A percentile compares a stretch with the other conserved stretches of the same genome.
Evolutionary conservation across 2,888 invertebrate genomes (phyloP).

Genomic region (Nemurella pictetii): DNA sequence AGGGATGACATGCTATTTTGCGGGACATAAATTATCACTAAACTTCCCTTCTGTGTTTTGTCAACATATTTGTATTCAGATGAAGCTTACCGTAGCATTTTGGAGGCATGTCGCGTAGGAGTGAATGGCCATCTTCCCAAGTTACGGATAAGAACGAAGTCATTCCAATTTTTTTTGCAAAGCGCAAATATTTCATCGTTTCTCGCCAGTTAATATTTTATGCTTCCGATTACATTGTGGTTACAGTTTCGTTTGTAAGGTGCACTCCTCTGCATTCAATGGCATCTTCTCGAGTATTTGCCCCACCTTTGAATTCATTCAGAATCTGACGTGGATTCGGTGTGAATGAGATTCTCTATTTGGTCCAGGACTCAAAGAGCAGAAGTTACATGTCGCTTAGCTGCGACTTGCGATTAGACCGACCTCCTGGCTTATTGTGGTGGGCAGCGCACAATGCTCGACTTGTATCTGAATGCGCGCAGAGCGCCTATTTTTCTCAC

Average conservation of each 20-base stretch:
- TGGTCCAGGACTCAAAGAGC: neutral
- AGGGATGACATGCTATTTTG: neutral
- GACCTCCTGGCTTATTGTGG: neutral
- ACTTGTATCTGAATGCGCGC: neutral
- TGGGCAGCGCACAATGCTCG: neutral
- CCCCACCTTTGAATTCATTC: neutral
- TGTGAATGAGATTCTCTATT: neutral
- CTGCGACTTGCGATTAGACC: slow-evolving; percentile 6
- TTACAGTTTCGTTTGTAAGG: slow-evolving; percentile 1
- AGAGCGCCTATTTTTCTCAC: neutral
- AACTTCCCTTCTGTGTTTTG: neutral
- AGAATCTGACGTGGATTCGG: neutral
- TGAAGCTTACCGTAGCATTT: neutral
- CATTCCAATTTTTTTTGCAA: neutral
- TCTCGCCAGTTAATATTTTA: slow-evolving; percentile 1
- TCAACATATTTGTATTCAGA: neutral
- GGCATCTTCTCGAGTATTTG: neutral
- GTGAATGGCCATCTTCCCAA: neutral
- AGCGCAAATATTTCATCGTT: neutral
- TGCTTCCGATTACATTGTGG: neutral
- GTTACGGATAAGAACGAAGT: neutral
- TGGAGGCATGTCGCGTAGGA: neutral
- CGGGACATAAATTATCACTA: neutral
- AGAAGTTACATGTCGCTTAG: slow-evolving; percentile 16
- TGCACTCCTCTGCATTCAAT: neutral